Evolutionary conservation across 2,113 vertebrate genomes (phyloP).

Genomic region (Sapayoa aenigma): DNA sequence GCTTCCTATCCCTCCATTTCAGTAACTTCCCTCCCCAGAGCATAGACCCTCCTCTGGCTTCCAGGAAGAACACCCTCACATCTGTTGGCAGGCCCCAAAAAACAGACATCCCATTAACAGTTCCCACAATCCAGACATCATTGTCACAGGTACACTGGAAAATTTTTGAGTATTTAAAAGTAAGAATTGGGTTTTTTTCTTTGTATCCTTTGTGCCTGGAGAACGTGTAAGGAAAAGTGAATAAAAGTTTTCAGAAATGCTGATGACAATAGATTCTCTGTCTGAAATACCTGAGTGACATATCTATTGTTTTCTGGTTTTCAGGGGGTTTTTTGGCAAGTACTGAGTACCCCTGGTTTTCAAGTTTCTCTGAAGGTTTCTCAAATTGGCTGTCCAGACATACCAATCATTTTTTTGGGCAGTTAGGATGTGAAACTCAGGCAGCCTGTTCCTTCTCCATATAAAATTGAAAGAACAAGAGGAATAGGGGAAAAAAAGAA

Average conservation of each 20-base stretch:
- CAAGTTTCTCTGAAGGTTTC: not conserved
- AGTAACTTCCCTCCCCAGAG: not conserved
- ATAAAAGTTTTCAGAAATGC: not conserved
- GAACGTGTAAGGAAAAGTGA: not conserved
- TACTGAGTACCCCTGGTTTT: not conserved
- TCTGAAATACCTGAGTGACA: not conserved
- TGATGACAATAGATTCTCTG: not conserved
- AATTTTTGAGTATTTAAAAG: not conserved
- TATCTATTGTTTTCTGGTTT: not conserved
- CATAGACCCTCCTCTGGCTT: not conserved
- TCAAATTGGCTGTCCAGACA: not conserved
- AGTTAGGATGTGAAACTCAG: not conserved
- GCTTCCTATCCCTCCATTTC: not conserved
- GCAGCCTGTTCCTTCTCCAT: not conserved
- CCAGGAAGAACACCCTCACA: not conserved
- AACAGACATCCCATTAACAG: not conserved
- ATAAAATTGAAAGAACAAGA: not conserved
- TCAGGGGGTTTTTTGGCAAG: not conserved
- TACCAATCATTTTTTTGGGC: not conserved
- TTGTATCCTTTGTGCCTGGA: not conserved
- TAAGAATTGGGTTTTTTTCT: not conserved
- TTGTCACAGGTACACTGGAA: fast-evolving
- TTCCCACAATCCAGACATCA: not conserved
- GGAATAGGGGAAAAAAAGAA: not conserved
- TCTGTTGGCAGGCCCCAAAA: not conserved